phyloP scores from a whole-genome alignment of 2,113 vertebrate genomes.

The Hucho hucho region DNA sequence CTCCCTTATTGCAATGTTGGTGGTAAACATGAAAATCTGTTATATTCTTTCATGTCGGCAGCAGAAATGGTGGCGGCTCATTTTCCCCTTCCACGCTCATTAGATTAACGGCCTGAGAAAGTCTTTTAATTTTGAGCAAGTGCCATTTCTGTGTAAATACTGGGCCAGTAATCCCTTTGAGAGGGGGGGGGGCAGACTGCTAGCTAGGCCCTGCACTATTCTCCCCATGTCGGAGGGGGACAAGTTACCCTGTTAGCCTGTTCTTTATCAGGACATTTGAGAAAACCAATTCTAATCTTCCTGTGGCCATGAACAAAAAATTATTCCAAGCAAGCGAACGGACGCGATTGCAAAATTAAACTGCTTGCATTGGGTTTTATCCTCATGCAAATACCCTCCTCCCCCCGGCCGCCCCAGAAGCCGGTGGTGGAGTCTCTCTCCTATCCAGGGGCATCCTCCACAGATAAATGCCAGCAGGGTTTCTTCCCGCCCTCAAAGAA shows the following conservation, averaged over 20 bases:
- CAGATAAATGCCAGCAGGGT: conserved; percentile 53
- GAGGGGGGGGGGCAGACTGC: conserved; percentile 40
- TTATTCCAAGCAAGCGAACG: conserved; percentile 51
- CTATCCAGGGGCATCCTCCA: conserved; percentile 54
- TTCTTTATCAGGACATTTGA: conserved; percentile 1
- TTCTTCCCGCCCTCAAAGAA: conserved; percentile 42
- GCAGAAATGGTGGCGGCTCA: not conserved
- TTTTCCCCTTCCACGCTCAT: conserved; percentile 40
- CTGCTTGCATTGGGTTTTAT: conserved; percentile 47
- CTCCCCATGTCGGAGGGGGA: not conserved
- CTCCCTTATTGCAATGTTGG: not conserved
- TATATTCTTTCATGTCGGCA: not conserved
- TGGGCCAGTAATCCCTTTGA: conserved; percentile 66
- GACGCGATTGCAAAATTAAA: conserved; percentile 56
- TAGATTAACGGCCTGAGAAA: conserved; percentile 73
- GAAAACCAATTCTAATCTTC: conserved; percentile 60
- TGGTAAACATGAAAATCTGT: not conserved
- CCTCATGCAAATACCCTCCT: conserved; percentile 67
- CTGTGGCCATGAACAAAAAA: conserved; percentile 47
- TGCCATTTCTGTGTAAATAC: conserved; percentile 67
- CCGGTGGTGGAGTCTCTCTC: conserved; percentile 38
- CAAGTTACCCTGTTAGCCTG: conserved; percentile 27
- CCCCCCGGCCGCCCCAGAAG: conserved; percentile 33
- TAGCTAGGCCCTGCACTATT: conserved; percentile 35
- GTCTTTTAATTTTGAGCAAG: conserved; percentile 74